Evolutionary conservation across 2,797 vertebrate genomes (phyloP), one percentile per base, ranked within the genome.

Genomic region (Karalla daura): DNA sequence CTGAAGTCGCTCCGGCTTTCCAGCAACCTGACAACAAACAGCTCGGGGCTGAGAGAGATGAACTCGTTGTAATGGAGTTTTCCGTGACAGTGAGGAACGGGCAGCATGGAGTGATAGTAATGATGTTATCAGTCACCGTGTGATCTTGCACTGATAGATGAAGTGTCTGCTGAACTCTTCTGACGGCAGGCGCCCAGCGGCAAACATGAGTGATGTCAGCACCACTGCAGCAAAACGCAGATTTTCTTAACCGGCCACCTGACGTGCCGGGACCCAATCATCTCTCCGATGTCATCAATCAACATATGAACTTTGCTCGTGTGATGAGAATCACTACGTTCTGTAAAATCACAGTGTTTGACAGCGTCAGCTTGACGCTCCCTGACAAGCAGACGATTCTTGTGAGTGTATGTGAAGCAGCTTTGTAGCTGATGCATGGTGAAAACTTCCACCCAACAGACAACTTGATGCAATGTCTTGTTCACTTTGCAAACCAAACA

Each of bases 51-150:
- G 50, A 74, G 60, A 74, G 60, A 63, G 78, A 85, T 74, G 70
- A 83, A 84, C 68, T 71, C 20, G 68, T 66, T 47, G 60, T 74
- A 59, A 83, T 66, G 13, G 82, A 83, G 77, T 77, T 84, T 78
- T 65, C 27, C 43, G 64, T 82, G 88, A 90, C 87, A 86, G 76
- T 78, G 87, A 86, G 60, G 63, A 52, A 85, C 71, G 32, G 65
- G 28, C 45, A 63, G 76, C 73, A 59, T 2, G 13, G 60, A 51
- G 60, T 44, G 63, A 71, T 51, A 24, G 78, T 81, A 79, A 89
- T 76, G 73, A 87, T 74, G 77, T 76, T 66, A 89, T 91, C 86
- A 86, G 86, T 90, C 85, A 84, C 76, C 18, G 51, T 55, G 83
- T 40, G 83, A 81, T 81, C 64, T 36, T 4, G 32, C 51, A 35